Conservation (phyloP, 92 coral and sea anemone genomes). For the Phenganax stokvisi region DNA sequence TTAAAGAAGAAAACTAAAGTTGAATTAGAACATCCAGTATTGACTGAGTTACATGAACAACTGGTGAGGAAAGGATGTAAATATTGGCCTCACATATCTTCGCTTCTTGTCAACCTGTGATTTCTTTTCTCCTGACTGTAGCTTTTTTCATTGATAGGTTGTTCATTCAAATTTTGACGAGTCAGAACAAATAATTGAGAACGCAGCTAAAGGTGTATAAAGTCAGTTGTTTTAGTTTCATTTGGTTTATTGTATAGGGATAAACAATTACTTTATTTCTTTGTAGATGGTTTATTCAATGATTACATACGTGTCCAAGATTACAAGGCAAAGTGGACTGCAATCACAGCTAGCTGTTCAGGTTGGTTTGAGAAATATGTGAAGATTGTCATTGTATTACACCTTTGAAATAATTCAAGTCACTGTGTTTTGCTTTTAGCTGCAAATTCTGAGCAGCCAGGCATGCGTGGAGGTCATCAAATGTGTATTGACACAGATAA, state of each 20-base stretch:
- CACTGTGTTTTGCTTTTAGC: conserved; percentile 13
- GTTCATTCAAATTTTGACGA: conserved; percentile 68
- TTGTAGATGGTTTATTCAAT: conserved; percentile 70
- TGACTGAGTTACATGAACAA: conserved; percentile 79
- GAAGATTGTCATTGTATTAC: neutral
- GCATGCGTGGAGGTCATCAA: conserved; percentile 98
- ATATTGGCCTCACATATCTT: neutral
- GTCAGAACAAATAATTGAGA: conserved; percentile 71
- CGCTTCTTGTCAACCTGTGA: neutral
- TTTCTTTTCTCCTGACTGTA: neutral
- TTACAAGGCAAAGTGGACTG: conserved; percentile 81
- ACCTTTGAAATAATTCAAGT: neutral
- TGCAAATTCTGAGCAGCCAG: conserved; percentile 58
- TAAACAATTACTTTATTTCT: neutral
- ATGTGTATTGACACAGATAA: conserved; percentile 89
- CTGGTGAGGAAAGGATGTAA: conserved; percentile 45
- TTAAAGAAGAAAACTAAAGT: conserved; percentile 87
- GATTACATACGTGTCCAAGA: conserved; percentile 74
- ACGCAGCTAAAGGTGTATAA: conserved; percentile 68
- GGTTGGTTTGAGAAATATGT: conserved; percentile 33
- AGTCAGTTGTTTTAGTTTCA: neutral
- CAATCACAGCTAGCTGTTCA: conserved; percentile 60
- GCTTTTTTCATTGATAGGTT: conserved; percentile 47
- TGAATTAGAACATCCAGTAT: conserved; percentile 72
- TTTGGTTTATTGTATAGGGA: neutral